Percentiles rank a stretch among this genome's conserved stretches.
Evolutionary conservation across 2,888 invertebrate species (phyloP).

Genomic region (Drosophila paranaensis): DNA sequence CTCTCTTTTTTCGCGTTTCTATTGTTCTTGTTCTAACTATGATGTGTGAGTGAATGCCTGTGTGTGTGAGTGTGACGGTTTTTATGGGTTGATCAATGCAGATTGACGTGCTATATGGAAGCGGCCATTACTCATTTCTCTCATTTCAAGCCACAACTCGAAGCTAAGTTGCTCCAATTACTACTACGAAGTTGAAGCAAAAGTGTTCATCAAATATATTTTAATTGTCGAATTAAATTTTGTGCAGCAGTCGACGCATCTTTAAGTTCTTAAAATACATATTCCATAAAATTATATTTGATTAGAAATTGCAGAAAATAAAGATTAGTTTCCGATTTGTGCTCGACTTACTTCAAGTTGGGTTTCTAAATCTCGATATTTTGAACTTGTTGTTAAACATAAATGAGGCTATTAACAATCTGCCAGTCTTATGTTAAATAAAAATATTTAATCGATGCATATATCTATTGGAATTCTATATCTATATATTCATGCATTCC

Average conservation of each 20-base stretch:
- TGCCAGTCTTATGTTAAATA: not conserved
- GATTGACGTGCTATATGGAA: slow-evolving; percentile 83
- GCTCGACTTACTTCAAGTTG: too few species aligned
- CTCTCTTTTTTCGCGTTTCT: slow-evolving; percentile 42
- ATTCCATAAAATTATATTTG: not conserved
- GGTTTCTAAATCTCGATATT: too few species aligned
- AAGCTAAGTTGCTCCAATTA: slow-evolving; percentile 16
- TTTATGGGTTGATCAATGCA: slow-evolving; percentile 83
- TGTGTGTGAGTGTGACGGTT: slow-evolving; percentile 46
- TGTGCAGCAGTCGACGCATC: slow-evolving; percentile 46
- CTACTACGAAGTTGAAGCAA: not conserved
- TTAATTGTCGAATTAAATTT: not conserved
- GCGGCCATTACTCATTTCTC: slow-evolving; percentile 85
- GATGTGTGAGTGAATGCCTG: slow-evolving; percentile 14
- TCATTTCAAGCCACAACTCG: slow-evolving; percentile 20
- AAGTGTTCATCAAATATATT: slow-evolving; percentile 1
- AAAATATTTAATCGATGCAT: not conserved
- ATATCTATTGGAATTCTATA: too few species aligned
- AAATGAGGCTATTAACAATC: too few species aligned
- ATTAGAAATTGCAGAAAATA: too few species aligned
- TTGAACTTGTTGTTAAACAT: too few species aligned
- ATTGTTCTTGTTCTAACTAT: slow-evolving; percentile 44
- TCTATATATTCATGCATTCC: too few species aligned
- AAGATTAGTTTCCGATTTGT: too few species aligned
- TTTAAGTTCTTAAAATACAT: not conserved